Percentiles rank a stretch among this genome's conserved stretches.
These are phyloP conservation scores for Alouatta palliata DNA, from an alignment of 2,113 vertebrate species.

Conservation along the genomic window DNA sequence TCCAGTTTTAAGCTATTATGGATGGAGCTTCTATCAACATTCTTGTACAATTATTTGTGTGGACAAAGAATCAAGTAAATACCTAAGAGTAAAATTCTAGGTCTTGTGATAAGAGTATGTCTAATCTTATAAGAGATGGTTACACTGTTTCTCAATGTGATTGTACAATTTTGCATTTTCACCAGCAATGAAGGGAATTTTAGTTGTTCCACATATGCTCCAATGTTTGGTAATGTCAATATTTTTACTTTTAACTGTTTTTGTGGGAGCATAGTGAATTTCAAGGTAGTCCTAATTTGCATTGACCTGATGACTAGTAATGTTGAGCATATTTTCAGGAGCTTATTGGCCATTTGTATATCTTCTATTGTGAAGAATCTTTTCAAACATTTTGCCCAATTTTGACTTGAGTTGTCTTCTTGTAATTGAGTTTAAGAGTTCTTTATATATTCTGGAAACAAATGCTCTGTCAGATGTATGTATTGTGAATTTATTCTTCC, in stretches of 20 bases:
- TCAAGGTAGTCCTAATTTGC: neutral
- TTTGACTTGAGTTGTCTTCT: neutral
- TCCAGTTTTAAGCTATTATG: neutral
- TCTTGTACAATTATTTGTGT: neutral
- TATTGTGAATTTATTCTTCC: neutral
- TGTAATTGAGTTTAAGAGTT: constrained; percentile 12
- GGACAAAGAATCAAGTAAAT: neutral
- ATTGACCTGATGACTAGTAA: neutral
- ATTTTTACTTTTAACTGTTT: neutral
- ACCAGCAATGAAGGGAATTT: neutral
- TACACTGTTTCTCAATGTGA: neutral
- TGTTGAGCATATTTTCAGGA: neutral
- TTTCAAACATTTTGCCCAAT: neutral
- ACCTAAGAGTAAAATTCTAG: neutral
- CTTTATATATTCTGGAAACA: neutral
- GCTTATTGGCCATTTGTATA: neutral
- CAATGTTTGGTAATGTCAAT: neutral
- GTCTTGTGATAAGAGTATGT: neutral
- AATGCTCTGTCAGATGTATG: neutral
- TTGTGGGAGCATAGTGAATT: neutral
- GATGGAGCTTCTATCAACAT: neutral
- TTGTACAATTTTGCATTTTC: neutral
- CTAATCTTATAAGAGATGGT: neutral
- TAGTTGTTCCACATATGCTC: neutral
- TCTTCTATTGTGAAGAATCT: neutral